phyloP scores from a whole-genome alignment of 2,888 invertebrate genomes.

The Cephus sareptanus region DNA sequence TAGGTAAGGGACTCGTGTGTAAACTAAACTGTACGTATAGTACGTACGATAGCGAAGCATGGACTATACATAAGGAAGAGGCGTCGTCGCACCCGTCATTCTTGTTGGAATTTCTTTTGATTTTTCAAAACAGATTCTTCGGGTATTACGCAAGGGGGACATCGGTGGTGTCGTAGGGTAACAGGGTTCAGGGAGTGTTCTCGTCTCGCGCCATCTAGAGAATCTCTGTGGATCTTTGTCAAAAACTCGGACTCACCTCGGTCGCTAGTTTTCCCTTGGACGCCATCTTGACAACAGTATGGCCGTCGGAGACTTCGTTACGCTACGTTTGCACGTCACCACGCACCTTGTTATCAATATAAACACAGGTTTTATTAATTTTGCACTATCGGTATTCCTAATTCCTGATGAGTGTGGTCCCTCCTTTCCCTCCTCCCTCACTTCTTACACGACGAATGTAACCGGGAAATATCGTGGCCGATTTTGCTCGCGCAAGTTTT shows the following conservation, averaged over 20 bases:
- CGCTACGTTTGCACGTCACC: not conserved
- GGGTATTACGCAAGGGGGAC: not conserved
- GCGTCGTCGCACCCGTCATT: not conserved
- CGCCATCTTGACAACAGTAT: conserved; percentile 62
- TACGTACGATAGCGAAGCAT: not conserved
- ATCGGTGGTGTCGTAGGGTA: not conserved
- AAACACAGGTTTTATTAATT: not conserved
- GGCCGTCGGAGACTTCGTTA: conserved; percentile 40
- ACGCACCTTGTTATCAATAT: not conserved
- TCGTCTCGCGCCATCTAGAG: conserved; percentile 4
- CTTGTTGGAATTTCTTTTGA: not conserved
- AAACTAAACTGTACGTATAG: not conserved
- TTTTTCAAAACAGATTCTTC: not conserved
- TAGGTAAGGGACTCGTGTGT: not conserved
- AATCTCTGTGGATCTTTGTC: not conserved
- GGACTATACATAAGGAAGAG: not conserved
- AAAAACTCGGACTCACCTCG: conserved; percentile 46
- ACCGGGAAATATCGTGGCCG: not conserved
- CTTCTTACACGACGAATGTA: not conserved
- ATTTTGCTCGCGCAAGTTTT: not conserved
- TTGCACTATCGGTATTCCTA: not conserved
- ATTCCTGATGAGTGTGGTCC: not conserved
- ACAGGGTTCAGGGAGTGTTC: not conserved
- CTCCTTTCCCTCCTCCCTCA: not conserved
- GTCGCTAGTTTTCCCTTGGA: conserved; percentile 52